These are phyloP conservation scores for Excalfactoria chinensis DNA, from an alignment of 2,113 vertebrate species.

Conservation along the genomic window DNA sequence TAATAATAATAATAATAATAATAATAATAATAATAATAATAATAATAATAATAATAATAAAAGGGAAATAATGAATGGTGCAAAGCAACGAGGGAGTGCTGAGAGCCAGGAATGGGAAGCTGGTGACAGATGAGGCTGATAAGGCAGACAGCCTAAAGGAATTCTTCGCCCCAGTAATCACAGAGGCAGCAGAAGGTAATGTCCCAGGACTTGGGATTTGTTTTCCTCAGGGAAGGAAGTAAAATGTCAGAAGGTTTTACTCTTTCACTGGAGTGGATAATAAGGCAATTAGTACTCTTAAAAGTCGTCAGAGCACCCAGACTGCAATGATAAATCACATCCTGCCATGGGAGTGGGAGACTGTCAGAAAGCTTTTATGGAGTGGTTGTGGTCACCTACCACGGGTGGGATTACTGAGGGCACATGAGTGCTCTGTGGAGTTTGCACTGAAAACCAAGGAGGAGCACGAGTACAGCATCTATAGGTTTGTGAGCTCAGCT, in stretches of 20 bases:
- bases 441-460: neutral
- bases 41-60: too few species aligned
- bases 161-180: constrained; percentile 65
- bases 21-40: too few species aligned
- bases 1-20: too few species aligned
- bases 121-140: constrained; percentile 64
- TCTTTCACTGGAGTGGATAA: constrained; percentile 54
- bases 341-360: neutral
- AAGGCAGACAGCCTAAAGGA: constrained; percentile 51
- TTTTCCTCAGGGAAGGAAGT: constrained; percentile 60
- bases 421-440: neutral
- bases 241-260: constrained; percentile 69
- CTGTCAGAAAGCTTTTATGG: constrained; percentile 2
- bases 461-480: neutral
- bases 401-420: neutral
- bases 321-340: constrained; percentile 38
- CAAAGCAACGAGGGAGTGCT: neutral
- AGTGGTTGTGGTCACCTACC: neutral
- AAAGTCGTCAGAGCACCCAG: constrained; percentile 22
- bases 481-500: constrained; percentile 8
- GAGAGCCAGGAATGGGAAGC: constrained; percentile 4
- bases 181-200: constrained; percentile 63
- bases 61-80: neutral
- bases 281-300: constrained; percentile 64
- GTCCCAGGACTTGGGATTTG: constrained; percentile 51